Evolutionary conservation across 2,113 vertebrate species (phyloP), one percentile per base, ranked within the genome.

Genomic region (Polyodon spathula): DNA sequence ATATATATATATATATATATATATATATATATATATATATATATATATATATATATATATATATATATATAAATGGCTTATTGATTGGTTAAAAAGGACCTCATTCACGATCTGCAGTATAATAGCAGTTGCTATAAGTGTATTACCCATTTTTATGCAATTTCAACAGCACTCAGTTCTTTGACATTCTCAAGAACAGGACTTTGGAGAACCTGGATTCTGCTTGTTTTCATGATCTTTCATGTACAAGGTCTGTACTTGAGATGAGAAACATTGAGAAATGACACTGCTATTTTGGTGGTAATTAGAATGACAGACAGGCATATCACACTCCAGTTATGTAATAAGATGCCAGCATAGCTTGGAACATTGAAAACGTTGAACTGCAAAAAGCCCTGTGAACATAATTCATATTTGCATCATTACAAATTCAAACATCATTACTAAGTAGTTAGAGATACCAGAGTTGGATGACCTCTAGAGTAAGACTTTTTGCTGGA

Each of bases 61-160:
- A n/a, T n/a, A n/a, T n/a, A 50, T 50, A 50, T 50, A 54, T 62
- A 62, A 62, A 62, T 62, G 60, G 51, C n/a, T 54, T 62, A 62
- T 62, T 62, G 60, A 54, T 51, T 41, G 51, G 60, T 43, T 38
- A 37, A 12, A n/a, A 27, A 43, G 41, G 40, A n/a, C 40, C 40
- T 46, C 40, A 62, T 50, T 50, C 46, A 50, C 46, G n/a, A 50
- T 50, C 46, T 50, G 46, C 46, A 50, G 10, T 10, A 4, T 50
- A 50, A 50, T 50, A 50, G 46, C 46, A 50, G n/a, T 5, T 50
- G 46, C 46, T 50, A 50, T 12, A 50, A 50, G 46, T 50, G 11
- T 50, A 50, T 50, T 50, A 50, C n/a, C 46, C 46, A 50, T 50
- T 50, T 50, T 50, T n/a, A 50, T 50, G 46, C 46, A 50, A 50